Percentiles rank a stretch among this genome's conserved stretches.
These are phyloP conservation scores for Oreochromis spilurus DNA, from an alignment of 2,113 vertebrate genomes.

Conservation along the genomic window DNA sequence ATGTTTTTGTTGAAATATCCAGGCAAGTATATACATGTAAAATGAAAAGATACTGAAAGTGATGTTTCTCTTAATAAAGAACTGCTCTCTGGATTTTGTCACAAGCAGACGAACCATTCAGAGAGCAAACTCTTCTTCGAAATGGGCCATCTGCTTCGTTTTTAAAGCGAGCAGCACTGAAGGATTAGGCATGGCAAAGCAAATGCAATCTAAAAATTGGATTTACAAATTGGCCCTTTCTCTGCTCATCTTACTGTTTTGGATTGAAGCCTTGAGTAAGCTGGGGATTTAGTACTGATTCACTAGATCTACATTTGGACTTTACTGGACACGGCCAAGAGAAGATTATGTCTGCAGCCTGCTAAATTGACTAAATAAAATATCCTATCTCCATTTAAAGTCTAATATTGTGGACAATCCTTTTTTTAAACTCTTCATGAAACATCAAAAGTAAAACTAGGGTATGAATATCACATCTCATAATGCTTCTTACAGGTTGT, in stretches of 20 bases:
- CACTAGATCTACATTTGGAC: no score
- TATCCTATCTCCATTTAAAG: not conserved
- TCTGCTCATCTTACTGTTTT: no score
- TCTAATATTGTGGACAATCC: not conserved
- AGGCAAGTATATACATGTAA: no score
- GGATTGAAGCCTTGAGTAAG: no score
- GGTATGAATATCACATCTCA: not conserved
- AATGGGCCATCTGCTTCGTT: not conserved
- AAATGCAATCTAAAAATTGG: not conserved
- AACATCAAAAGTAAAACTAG: not conserved
- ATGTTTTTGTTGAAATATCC: no score
- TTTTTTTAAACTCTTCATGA: not conserved
- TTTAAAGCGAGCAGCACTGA: not conserved
- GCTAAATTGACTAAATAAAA: no score
- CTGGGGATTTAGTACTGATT: no score
- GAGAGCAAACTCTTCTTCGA: not conserved
- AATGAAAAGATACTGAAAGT: not conserved
- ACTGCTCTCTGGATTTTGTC: rapidly evolving
- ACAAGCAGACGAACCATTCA: not conserved
- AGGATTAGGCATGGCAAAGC: not conserved
- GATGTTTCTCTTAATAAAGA: not conserved
- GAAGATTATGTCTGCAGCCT: no score
- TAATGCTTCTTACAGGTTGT: not conserved
- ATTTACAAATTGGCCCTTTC: no score
- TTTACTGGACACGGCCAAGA: no score